Percentiles rank a stretch among this genome's conserved stretches.
phyloP scores from a whole-genome alignment of 2,113 vertebrate genomes.

The Myrmophylax atrothorax region DNA sequence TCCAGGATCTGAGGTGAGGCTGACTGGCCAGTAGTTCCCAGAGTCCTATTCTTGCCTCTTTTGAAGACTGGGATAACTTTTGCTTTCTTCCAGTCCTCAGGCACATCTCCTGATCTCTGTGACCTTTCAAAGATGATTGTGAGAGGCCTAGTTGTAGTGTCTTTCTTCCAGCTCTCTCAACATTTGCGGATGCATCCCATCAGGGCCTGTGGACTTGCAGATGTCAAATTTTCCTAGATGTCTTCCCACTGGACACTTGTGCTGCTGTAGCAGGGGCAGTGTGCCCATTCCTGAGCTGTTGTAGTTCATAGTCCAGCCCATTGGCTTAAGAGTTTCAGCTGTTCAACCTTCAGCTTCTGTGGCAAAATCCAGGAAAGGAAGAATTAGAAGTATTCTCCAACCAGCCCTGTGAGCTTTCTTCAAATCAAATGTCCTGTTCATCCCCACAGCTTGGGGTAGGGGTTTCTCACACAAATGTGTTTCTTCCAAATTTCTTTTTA shows the following conservation, averaged over 20 bases:
- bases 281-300: background rate
- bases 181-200: background rate
- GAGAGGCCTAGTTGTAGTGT: background rate
- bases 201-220: background rate
- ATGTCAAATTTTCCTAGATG: background rate
- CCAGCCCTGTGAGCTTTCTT: background rate
- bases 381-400: background rate
- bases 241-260: background rate
- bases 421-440: background rate
- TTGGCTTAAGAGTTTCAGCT: background rate
- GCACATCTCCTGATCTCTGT: background rate
- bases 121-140: fast-evolving
- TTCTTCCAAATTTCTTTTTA: background rate
- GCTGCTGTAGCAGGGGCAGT: background rate
- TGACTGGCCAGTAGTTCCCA: background rate
- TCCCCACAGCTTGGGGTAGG: background rate
- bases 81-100: background rate
- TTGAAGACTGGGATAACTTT: background rate
- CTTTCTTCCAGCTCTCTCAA: background rate
- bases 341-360: background rate
- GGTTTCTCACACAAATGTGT: background rate
- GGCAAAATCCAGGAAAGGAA: background rate
- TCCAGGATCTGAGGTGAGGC: background rate
- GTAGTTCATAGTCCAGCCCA: background rate
- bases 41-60: background rate